These are phyloP conservation scores for Drosophila multiciliata DNA, from an alignment of 2,888 invertebrate genomes.

Conservation along the genomic window DNA sequence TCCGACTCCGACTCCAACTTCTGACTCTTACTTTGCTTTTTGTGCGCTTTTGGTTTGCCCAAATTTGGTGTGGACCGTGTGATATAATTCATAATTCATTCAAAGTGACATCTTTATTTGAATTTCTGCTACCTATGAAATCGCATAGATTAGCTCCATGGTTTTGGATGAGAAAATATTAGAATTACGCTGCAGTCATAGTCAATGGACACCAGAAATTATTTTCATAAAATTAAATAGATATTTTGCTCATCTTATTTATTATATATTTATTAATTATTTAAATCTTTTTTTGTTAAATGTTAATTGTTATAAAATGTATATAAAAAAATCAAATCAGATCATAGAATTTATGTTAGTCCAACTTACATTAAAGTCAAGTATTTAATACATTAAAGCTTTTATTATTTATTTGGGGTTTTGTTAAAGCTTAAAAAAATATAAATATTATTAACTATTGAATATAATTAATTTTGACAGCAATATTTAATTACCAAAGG, in stretches of 20 bases:
- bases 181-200: neutral
- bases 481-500: too few relatives aligned
- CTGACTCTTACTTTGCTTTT: constrained; percentile 33
- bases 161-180: neutral
- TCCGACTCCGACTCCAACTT: constrained; percentile 14
- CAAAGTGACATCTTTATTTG: constrained; percentile 77
- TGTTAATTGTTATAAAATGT: too few relatives aligned
- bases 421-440: too few relatives aligned
- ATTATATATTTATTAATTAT: too few relatives aligned
- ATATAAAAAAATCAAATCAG: too few relatives aligned
- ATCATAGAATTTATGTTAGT: too few relatives aligned
- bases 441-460: too few relatives aligned
- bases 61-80: constrained; percentile 75
- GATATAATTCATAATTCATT: constrained; percentile 82
- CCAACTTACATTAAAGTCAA: too few relatives aligned
- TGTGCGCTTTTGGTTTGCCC: constrained; percentile 52
- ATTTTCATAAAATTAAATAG: neutral
- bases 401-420: too few relatives aligned
- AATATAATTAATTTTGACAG: too few relatives aligned
- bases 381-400: too few relatives aligned
- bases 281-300: too few relatives aligned
- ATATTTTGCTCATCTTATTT: neutral
- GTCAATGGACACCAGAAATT: neutral
- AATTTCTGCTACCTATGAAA: constrained; percentile 25
- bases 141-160: neutral